Evolutionary conservation across 2,113 vertebrate genomes (phyloP).

Genomic region (Bubo bubo): DNA sequence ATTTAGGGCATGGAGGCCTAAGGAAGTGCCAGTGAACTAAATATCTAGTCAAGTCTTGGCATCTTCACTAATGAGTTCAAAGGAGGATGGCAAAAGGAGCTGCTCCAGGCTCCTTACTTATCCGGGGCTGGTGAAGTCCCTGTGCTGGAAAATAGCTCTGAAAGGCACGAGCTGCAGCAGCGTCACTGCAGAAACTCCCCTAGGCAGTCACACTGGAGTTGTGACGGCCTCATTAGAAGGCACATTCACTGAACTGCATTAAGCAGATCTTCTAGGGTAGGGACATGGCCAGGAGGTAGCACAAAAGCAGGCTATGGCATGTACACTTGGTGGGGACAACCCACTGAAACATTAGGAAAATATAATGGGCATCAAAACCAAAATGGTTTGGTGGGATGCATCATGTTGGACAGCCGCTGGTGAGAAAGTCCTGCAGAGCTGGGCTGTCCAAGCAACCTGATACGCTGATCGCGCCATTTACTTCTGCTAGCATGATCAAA

Average conservation of each 20-base stretch:
- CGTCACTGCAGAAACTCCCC: neutral
- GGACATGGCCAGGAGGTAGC: neutral
- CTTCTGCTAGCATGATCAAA: neutral
- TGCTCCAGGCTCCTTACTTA: neutral
- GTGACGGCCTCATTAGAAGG: neutral
- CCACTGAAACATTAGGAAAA: neutral
- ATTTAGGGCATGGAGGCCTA: conserved; percentile 26
- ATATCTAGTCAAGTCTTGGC: conserved; percentile 4
- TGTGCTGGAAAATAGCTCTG: neutral
- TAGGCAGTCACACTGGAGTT: neutral
- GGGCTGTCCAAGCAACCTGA: neutral
- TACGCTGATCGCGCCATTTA: neutral
- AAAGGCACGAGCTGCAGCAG: neutral
- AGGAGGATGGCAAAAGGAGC: neutral
- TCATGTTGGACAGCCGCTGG: rapidly evolving
- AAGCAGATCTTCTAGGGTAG: neutral
- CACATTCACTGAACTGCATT: rapidly evolving
- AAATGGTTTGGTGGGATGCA: neutral
- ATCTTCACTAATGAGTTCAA: neutral
- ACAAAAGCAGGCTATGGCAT: neutral
- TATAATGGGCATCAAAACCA: rapidly evolving
- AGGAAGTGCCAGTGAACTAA: neutral
- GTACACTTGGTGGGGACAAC: neutral
- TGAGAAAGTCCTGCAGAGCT: neutral
- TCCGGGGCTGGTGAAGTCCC: neutral